Conservation (phyloP, 2,888 invertebrate species). For the Taphrorychus bicolor region DNA sequence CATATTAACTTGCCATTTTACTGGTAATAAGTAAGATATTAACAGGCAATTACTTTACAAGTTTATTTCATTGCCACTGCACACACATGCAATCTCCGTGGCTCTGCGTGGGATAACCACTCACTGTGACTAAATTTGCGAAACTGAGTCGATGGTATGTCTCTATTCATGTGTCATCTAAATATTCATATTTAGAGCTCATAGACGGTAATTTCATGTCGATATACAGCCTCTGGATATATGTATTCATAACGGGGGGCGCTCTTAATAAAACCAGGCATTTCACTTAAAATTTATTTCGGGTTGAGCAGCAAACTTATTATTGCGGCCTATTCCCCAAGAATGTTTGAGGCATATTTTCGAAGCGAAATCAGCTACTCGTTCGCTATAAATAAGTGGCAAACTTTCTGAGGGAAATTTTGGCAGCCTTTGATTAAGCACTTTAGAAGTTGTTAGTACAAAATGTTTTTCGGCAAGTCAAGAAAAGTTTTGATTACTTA, state of each 20-base stretch:
- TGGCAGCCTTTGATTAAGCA: constrained; percentile 36
- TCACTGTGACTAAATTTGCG: constrained; percentile 26
- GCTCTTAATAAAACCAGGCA: neutral
- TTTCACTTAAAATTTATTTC: neutral
- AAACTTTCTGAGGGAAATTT: constrained; percentile 32
- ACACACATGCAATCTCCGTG: too few relatives aligned
- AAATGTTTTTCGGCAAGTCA: constrained; percentile 31
- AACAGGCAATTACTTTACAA: too few relatives aligned
- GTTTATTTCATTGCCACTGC: too few relatives aligned
- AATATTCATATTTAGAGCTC: neutral
- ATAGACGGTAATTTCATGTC: neutral
- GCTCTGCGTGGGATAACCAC: too few relatives aligned
- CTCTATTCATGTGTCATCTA: neutral
- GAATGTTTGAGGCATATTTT: constrained; percentile 16
- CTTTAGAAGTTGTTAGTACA: constrained; percentile 23
- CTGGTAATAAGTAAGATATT: too few relatives aligned
- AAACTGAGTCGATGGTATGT: constrained; percentile 17
- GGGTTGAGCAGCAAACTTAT: neutral
- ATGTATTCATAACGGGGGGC: neutral
- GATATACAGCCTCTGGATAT: neutral
- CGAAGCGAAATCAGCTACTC: constrained; percentile 18
- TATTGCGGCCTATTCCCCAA: constrained; percentile 1
- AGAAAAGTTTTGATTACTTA: constrained; percentile 38
- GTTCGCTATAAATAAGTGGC: constrained; percentile 17
- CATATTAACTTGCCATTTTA: too few relatives aligned